These are phyloP conservation scores for Atethmia centrago DNA, from an alignment of 2,888 invertebrate species.

Conservation along the genomic window DNA sequence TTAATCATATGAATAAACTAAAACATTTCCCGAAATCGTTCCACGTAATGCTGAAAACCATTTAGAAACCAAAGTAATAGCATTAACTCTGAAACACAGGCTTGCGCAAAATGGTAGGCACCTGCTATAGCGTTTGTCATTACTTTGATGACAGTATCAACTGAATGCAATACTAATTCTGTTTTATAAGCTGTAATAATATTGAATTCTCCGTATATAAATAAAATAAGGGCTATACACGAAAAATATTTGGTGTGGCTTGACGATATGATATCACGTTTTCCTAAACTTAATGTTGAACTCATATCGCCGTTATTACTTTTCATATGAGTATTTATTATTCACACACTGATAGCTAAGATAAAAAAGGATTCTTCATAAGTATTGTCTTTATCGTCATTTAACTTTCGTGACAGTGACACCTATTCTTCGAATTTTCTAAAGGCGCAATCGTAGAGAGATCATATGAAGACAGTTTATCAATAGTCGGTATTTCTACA, in stretches of 20 bases:
- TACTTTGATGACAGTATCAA: constrained; percentile 17
- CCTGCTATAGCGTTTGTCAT: neutral
- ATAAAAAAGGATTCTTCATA: constrained; percentile 34
- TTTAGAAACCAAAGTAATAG: constrained; percentile 37
- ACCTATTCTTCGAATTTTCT: constrained; percentile 5
- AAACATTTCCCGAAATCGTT: constrained; percentile 10
- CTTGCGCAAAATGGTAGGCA: constrained; percentile 4
- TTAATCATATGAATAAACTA: constrained; percentile 22
- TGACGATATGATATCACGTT: constrained; percentile 8
- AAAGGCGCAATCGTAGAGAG: neutral
- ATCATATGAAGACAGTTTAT: neutral
- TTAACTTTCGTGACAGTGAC: constrained; percentile 2
- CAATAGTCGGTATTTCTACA: neutral
- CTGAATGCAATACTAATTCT: constrained; percentile 11
- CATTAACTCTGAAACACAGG: constrained; percentile 18
- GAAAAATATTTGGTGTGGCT: neutral
- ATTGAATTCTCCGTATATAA: constrained; percentile 3
- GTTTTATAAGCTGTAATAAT: neutral
- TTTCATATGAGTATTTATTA: constrained; percentile 27
- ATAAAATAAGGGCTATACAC: neutral
- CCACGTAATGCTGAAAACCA: constrained; percentile 23
- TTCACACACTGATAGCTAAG: constrained; percentile 29
- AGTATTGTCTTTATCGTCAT: constrained; percentile 21
- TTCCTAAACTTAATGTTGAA: constrained; percentile 28
- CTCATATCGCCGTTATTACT: constrained; percentile 19